Evolutionary conservation across 1,140 invertebrate species (phyloP).

Genomic region (Oncopeltus fasciatus): DNA sequence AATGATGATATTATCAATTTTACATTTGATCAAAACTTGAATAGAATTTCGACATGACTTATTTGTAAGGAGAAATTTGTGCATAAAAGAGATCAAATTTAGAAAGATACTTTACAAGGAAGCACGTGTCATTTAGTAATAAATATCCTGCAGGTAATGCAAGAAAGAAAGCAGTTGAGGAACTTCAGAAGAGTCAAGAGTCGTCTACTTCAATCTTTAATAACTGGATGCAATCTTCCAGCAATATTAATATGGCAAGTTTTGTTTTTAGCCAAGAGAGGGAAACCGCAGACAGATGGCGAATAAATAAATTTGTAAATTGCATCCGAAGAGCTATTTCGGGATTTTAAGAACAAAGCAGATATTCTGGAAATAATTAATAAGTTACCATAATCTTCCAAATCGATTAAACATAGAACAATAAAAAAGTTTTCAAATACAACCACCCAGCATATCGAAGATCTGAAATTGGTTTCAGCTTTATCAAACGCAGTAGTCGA

Average conservation of each 20-base stretch:
- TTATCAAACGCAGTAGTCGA: conserved; percentile 26
- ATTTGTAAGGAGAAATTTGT: conserved; percentile 6
- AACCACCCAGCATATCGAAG: conserved; percentile 24
- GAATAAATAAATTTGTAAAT: conserved; percentile 28
- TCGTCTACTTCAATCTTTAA: conserved; percentile 22
- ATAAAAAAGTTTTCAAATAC: conserved; percentile 25
- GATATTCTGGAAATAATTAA: conserved; percentile 26
- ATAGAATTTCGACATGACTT: conserved; percentile 16
- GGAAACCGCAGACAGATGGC: conserved; percentile 28
- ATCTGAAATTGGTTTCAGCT: conserved; percentile 24
- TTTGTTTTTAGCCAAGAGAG: conserved; percentile 24
- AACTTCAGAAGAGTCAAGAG: conserved; percentile 24
- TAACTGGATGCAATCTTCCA: no score
- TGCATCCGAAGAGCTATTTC: conserved; percentile 27
- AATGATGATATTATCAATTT: no score
- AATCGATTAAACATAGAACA: conserved; percentile 23
- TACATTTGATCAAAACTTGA: conserved; percentile 17
- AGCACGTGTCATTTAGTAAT: neutral
- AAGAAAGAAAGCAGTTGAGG: conserved; percentile 27
- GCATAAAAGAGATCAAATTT: conserved; percentile 18
- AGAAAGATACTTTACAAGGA: conserved; percentile 9
- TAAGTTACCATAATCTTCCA: conserved; percentile 25
- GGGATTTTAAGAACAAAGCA: conserved; percentile 27
- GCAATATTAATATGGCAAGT: no score
- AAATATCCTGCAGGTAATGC: conserved; percentile 23